Base-by-base conservation (phyloP, 2,888 invertebrate genomes). In the Cantharis flavilabris region DNA sequence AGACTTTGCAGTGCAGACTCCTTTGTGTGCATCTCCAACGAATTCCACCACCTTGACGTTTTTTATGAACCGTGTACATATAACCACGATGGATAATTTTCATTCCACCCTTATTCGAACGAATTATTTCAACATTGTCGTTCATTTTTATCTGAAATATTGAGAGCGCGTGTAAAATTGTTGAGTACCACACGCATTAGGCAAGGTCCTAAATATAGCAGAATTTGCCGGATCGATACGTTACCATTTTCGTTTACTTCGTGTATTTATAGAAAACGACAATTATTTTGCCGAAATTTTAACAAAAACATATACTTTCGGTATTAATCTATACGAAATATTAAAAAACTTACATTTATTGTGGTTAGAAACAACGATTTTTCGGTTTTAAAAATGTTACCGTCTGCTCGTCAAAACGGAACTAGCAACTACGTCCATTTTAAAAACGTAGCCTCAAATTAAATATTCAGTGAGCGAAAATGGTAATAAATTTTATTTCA, bases 51-150 rank as follows among this genome's bases (percentile, higher is more conserved):
- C 87, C 86, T 80, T 88, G 88, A 9, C 86, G 82, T 73, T 86
- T 88, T 79, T 89, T 89, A 79, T 90, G 89, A 70, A 90, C 85
- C 0, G 89, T 90, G 81, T 90, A 90, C 89, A 89, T 89, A 73
- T 88, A 89, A 7, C 89, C 89, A 10, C 84, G 84, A 79, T 89
- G 87, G 72, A 90, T 89, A 14, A 90, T 83, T 83, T 89, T 89
- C 72, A 88, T 86, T 1, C 89, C 89, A 0, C 90, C 89, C 82
- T 89, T 90, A 81, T 89, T 89, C 14, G 89, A 89, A 10, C 87
- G 79, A 0, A 89, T 87, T 49, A 89, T 82, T 86, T 88, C 84
- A 4, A 83, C 79, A 20, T 77, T 78, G 70, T 82, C 81, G 62
- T 82, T 78, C 80, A 81, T 70, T 49, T 33, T 64, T 62, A 16